Evolutionary conservation across 2,113 vertebrate species (phyloP), one percentile per base, ranked within the genome.

Genomic region (Brachyhypopomus gauderio): DNA sequence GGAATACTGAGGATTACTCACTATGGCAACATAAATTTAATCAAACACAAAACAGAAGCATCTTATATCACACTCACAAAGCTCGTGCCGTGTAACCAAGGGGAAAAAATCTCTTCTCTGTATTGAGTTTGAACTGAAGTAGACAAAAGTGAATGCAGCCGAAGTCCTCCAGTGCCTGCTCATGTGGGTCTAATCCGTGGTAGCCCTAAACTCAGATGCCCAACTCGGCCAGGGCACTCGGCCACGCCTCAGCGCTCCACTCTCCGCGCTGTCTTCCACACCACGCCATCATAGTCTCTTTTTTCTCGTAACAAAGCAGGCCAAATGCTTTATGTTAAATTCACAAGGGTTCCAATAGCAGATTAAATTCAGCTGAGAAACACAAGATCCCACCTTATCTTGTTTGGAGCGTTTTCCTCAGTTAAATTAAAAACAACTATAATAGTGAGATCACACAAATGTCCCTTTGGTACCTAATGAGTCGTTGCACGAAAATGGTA

Each of bases 101-200:
- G 14, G 7, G 63, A 72, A 48, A 55, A 72, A 64, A 36, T 19
- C 6, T 25, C 64, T 30, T 63, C 19, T 64, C 20, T 30, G 19
- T 73, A 36, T 34, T 23, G 71, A 64, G 59, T 80, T 74, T 41
- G 71, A 60, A 66, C 71, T 23, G 30, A 75, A 75, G 64, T 72
- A 66, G 60, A 74, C 45, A 78, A 78, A 73, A 78, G 75, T 30
- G 17, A 78, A 73, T 45, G 59, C 75, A 66, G 79, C 76, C 82
- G 58, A 45, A 75, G 71, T 59, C 56, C 80, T 78, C 72, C 30
- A 82, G n/a, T 30, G 17, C 23, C 79, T 34, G 34, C 19, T 63
- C 72, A 64, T 85, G 80, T 82, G 72, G 22, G 67, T 70, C 84
- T 85, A 85, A 85, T 85, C 84, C 76, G 11, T 30, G 77, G 58